Evolutionary conservation across 2,888 invertebrate genomes (phyloP), one percentile per base, ranked within the genome.

Genomic region (Rhorus exstirpatorius): DNA sequence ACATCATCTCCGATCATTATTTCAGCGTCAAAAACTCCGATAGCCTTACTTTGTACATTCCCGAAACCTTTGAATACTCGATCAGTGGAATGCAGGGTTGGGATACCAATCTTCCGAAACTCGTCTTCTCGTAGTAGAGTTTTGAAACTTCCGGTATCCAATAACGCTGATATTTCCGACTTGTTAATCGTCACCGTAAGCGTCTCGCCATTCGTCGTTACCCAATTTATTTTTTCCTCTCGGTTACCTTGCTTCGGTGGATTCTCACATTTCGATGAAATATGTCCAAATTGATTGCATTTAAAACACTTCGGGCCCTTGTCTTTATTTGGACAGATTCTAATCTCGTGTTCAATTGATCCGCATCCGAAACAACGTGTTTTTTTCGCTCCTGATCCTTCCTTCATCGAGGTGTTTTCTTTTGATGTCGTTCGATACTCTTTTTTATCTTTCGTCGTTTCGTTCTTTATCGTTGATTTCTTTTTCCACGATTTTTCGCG

Each of bases 131-230:
- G 61, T 17, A 82, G 67, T 10, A 85, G 19, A 1, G 77, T 76
- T 1, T 82, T 65, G 67, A 74, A 71, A 53, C 82, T 80, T 7
- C 82, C 85, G 3, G 78, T 83, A 51, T 83, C 83, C 10, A 83
- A 41, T 24, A 82, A 49, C 4, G 83, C 85, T 17, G 35, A 8
- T 3, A 84, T 65, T 51, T 72, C 53, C 12, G 21, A 7, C 14
- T 51, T 70, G 10, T 49, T 38, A 17, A 76, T 67, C 8, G 4
- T 26, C 1, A 81, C 76, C 0, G 8, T 14, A 14, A 65, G 31
- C 31, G 31, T 31, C 3, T 31, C 31, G 6, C 6, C 31, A 31
- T 31, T 31, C 31, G 31, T 31, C 31, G 31, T 31, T 31, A 31
- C 6, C 31, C 31, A 31, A 31, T 31, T 31, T 3, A 31, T 31